These are phyloP conservation scores for Crotalus horridus DNA, from an alignment of 2,113 vertebrate genomes.

Conservation along the genomic window DNA sequence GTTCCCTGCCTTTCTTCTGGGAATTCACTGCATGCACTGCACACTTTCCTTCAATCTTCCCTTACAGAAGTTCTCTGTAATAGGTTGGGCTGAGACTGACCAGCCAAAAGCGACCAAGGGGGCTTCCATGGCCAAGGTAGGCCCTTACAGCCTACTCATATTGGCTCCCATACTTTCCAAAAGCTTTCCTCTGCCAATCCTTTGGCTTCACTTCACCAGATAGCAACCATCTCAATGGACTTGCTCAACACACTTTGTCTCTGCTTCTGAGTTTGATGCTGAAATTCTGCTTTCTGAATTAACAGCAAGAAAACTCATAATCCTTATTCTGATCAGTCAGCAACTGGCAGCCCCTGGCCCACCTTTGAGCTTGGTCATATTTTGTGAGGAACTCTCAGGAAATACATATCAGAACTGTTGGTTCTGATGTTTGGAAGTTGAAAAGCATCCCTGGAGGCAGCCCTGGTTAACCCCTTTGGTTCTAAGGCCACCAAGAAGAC, in stretches of 20 bases:
- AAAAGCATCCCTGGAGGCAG: not conserved
- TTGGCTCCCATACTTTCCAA: not conserved
- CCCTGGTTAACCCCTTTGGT: not conserved
- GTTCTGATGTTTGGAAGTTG: not conserved
- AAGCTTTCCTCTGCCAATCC: not conserved
- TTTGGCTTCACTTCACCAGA: conserved; percentile 33
- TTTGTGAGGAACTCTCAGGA: not conserved
- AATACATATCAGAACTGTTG: not conserved
- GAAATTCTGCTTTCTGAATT: conserved; percentile 54
- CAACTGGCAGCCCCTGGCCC: not conserved
- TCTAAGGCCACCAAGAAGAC: not conserved
- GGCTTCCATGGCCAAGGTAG: not conserved
- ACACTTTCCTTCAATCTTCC: not conserved
- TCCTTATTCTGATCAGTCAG: not conserved
- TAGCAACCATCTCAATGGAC: conserved; percentile 48
- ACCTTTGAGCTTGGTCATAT: not conserved
- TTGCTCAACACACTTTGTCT: conserved; percentile 40
- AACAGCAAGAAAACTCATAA: conserved; percentile 42
- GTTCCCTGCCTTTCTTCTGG: not conserved
- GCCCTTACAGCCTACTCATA: not conserved
- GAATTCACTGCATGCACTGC: not conserved
- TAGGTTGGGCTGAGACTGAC: not conserved
- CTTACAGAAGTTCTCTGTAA: not conserved
- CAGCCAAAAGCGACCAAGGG: not conserved
- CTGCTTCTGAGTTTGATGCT: conserved; percentile 55